Evolutionary conservation across 1,140 invertebrate genomes (phyloP), one percentile per base, ranked within the genome.

Genomic region (Laupala kohalensis): DNA sequence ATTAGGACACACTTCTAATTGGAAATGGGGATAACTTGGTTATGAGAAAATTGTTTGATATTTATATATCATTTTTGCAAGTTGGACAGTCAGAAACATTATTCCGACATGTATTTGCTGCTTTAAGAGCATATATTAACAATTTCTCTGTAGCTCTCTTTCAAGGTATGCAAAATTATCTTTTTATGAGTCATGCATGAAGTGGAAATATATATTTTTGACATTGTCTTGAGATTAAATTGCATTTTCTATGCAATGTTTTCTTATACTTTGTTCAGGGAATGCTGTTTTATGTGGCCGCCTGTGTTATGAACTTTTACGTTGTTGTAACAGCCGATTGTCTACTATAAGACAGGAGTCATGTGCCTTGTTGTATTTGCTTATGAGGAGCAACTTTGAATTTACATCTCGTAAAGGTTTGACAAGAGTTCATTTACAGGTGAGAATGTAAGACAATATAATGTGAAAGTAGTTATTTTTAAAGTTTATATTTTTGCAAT

Each of bases 301-400:
- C 74, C 85, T 96, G 66, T 95, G 94, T 76, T 90, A 91, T 75
- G 90, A 93, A 77, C 83, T 94, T 71, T 81, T 94, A 15, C 86
- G 87, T 75, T 90, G 90, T 76, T 94, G 92, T 78, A 92, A 91
- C 76, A 92, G 91, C 79, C 87, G 91, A 68, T 82, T 94, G 72
- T 87, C 88, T 71, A 88, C 86, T 67, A 87, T 94, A 37, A 85
- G 95, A 29, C 91, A 94, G 76, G 94, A 96, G 80, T 92, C 94
- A 0, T 94, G 93, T 77, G 93, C 93, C 70, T 87, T 95, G 9
- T 82, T 97, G 0, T 97, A 97, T 82, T 82, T 96, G 53, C 83
- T 97, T 25, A 95, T 97, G 93, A 86, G 94, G 73, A 92, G 91
- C 77, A 97, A 96, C 82, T 96, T 94, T 83, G 93, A 96, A 78